Evolutionary conservation across 2,113 vertebrate species (phyloP).

Genomic region (Morone saxatilis): DNA sequence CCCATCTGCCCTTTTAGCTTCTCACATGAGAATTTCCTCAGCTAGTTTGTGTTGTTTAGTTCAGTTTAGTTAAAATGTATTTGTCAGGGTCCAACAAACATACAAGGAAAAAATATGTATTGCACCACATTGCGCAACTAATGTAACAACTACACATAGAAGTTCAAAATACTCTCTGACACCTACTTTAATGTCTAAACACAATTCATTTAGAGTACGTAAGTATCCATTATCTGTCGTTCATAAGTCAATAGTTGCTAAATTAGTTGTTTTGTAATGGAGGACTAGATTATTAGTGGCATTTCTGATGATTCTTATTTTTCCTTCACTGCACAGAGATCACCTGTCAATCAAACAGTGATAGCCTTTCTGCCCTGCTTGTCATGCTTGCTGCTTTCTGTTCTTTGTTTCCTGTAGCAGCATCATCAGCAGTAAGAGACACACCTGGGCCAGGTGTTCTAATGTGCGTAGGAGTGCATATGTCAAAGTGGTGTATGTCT

Average conservation of each 20-base stretch:
- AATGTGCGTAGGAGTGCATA: too few relatives aligned
- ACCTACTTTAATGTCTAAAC: neutral
- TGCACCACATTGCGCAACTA: too few relatives aligned
- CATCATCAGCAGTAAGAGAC: neutral
- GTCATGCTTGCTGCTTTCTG: neutral
- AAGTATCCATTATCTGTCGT: neutral
- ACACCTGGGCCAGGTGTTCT: neutral
- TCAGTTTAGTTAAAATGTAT: neutral
- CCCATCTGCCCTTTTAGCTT: slow-evolving; percentile 2
- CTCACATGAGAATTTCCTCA: neutral
- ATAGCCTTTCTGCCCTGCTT: neutral
- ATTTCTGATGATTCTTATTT: too few relatives aligned
- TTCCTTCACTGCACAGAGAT: neutral
- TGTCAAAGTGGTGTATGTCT: too few relatives aligned
- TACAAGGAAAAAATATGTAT: too few relatives aligned
- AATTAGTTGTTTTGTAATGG: too few relatives aligned
- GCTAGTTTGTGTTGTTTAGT: neutral
- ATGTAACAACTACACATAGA: too few relatives aligned
- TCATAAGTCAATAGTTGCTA: neutral
- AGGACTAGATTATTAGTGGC: neutral
- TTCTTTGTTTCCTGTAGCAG: neutral
- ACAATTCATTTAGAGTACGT: neutral
- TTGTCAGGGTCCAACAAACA: neutral
- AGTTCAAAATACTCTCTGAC: neutral
- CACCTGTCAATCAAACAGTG: neutral